A percentile compares a stretch with the other conserved stretches of the same genome.
Conservation (phyloP, 2,797 vertebrate species). For the Coluber constrictor region DNA sequence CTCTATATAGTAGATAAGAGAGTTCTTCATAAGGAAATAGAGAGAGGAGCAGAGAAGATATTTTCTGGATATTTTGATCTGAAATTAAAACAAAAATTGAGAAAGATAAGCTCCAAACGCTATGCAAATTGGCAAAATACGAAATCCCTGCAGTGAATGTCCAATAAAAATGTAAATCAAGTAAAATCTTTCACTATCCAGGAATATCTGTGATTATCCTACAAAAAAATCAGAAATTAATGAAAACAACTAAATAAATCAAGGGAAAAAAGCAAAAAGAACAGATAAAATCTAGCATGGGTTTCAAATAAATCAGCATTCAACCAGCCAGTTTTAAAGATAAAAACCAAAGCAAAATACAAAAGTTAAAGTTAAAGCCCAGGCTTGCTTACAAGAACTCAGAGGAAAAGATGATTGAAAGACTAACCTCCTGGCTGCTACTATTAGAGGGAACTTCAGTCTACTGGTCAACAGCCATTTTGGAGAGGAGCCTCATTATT, state of each 20-base stretch:
- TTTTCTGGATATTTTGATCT: background rate
- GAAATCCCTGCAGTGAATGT: background rate
- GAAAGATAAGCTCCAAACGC: background rate
- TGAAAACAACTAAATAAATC: background rate
- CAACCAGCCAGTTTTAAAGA: background rate
- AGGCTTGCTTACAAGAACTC: background rate
- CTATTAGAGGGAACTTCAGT: background rate
- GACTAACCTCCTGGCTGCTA: background rate
- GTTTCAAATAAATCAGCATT: background rate
- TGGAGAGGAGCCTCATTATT: background rate
- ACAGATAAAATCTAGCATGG: background rate
- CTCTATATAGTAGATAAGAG: background rate
- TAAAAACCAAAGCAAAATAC: background rate
- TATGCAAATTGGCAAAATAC: background rate
- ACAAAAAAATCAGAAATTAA: background rate
- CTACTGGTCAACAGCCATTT: background rate
- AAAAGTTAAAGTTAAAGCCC: background rate
- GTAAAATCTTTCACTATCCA: background rate
- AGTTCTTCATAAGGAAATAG: background rate
- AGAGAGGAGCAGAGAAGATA: background rate
- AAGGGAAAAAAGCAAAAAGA: background rate
- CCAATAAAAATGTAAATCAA: background rate
- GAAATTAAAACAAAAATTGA: background rate
- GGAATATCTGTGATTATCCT: background rate
- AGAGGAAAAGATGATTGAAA: background rate